These are phyloP conservation scores for Tetramorium bicarinatum DNA, from an alignment of 2,888 invertebrate genomes.

Conservation along the genomic window DNA sequence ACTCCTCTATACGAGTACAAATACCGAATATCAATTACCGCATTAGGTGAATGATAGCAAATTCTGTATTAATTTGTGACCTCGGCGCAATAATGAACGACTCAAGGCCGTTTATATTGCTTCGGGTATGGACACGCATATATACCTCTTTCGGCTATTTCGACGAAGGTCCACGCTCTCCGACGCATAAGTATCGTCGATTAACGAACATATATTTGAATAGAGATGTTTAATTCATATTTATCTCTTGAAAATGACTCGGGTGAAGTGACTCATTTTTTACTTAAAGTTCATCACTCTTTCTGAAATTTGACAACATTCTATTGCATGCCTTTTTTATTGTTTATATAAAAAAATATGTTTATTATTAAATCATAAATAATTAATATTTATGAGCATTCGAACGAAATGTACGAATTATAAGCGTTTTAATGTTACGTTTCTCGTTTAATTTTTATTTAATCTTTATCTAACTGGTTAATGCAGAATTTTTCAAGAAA, in stretches of 20 bases:
- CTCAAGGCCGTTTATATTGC: constrained; percentile 34
- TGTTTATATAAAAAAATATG: neutral
- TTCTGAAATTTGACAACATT: neutral
- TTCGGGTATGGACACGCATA: neutral
- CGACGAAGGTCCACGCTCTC: constrained; percentile 43
- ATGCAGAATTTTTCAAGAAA: neutral
- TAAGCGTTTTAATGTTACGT: neutral
- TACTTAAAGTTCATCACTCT: constrained; percentile 54
- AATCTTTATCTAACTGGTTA: neutral
- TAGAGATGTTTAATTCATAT: constrained; percentile 70
- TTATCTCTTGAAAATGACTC: constrained; percentile 62
- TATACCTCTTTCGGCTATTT: constrained; percentile 51
- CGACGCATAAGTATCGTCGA: constrained; percentile 45
- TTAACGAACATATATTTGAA: constrained; percentile 52
- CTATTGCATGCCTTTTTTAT: neutral
- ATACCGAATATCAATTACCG: neutral
- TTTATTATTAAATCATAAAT: neutral
- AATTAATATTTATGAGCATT: neutral
- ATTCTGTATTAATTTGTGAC: constrained; percentile 45
- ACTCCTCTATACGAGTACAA: neutral
- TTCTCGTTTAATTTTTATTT: neutral
- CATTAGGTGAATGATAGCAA: constrained; percentile 31
- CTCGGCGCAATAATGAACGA: constrained; percentile 36
- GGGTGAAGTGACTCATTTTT: constrained; percentile 60
- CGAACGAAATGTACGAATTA: neutral